phyloP scores from a whole-genome alignment of 1,140 invertebrate genomes.

The Odontomachus brunneus region DNA sequence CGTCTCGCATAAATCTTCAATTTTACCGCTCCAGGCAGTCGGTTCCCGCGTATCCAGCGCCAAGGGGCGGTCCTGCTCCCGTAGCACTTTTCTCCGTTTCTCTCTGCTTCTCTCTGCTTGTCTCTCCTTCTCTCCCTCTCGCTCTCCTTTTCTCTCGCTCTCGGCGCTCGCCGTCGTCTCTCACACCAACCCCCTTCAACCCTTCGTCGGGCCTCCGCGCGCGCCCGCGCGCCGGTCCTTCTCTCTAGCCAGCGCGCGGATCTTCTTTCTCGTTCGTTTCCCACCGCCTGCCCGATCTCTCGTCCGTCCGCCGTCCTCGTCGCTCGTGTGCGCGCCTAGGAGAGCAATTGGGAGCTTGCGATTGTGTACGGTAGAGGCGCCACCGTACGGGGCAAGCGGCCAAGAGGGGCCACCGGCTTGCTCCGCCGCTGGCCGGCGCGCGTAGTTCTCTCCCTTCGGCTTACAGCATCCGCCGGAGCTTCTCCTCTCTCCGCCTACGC shows the following conservation, averaged over 20 bases:
- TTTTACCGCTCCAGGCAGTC: constrained; percentile 58
- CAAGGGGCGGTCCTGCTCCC: constrained; percentile 64
- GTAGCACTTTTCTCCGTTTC: constrained; percentile 62
- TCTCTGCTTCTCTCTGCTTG: constrained; percentile 39
- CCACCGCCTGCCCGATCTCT: constrained; percentile 42
- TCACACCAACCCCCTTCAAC: constrained; percentile 53
- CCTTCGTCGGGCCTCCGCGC: constrained; percentile 42
- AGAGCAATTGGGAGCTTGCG: constrained; percentile 74
- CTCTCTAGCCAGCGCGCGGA: constrained; percentile 37
- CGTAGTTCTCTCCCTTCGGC: constrained; percentile 77
- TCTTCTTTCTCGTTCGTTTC: constrained; percentile 53
- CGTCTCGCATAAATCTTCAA: constrained; percentile 65
- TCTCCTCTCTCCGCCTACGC: constrained; percentile 83
- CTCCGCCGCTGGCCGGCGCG: constrained; percentile 72
- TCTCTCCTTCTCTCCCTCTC: constrained; percentile 63
- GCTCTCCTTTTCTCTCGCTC: constrained; percentile 49
- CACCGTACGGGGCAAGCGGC: constrained; percentile 83
- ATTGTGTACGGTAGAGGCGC: constrained; percentile 78
- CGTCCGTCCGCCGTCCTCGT: constrained; percentile 33
- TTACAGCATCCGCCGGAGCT: constrained; percentile 83
- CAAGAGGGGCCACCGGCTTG: constrained; percentile 73
- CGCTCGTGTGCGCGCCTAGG: constrained; percentile 36
- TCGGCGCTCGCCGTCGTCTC: constrained; percentile 52
- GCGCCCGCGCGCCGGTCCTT: constrained; percentile 39
- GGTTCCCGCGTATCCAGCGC: constrained; percentile 15